Base-by-base conservation (phyloP, 1,140 invertebrate species). In the Zaprionus kolodkinae region DNA sequence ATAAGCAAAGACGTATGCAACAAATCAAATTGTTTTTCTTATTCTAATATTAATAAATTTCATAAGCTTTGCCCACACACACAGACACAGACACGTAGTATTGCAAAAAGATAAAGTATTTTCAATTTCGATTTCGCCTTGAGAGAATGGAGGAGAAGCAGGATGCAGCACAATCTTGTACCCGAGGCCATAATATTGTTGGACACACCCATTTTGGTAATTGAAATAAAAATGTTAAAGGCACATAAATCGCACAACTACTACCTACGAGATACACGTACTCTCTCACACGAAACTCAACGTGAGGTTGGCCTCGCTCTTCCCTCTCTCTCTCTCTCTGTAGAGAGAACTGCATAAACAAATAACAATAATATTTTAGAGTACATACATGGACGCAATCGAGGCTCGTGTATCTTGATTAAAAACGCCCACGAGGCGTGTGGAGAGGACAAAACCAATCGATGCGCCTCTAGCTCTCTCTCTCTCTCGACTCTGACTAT, bases 391-490 rank as follows among this genome's bases (percentile, higher is more conserved):
- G 56, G 64, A 40, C 13, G 64, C 69, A 69, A 63, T 65, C 54
- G 57, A 21, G 52, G 60, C 25, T 78, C 73, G 78, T 83, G 76
- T 76, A 84, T 83, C 72, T 83, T 77, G 80, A 83, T 79, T 83
- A 77, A 84, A 73, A 84, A 79, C 72, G 77, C 66, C 65, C 69
- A 83, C 66, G 62, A 77, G 43, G 38, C 57, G 38, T 62, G 50
- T 40, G 13, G 35, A 59, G 35, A 59, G 17, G 12, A 59, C 9
- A 17, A 78, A 77, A 27, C 48, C 77, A 65, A 73, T 77, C 60
- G 75, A 79, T 69, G 76, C 45, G 35, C 48, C 54, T 30, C 25
- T 50, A 1, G 12, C 52, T 35, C 30, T n/a, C 43, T 55, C 54
- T 50, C 4, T 21, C 52, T 35, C 30, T n/a, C 30, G 45, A 25